Conservation (phyloP, 2,113 vertebrate species). For the Malaclemys terrapin region DNA sequence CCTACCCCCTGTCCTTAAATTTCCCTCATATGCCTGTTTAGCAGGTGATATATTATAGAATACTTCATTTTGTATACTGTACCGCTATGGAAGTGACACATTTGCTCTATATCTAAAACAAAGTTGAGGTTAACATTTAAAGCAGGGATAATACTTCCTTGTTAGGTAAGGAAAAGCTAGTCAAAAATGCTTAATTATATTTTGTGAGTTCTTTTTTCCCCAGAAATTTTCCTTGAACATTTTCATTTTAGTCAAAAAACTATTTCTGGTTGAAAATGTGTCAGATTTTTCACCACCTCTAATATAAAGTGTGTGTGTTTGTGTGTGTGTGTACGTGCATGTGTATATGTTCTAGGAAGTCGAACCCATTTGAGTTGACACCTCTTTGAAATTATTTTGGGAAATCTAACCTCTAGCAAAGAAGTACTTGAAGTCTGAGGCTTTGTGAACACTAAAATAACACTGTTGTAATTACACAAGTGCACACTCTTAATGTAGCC, state of each 20-base stretch:
- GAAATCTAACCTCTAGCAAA: background rate
- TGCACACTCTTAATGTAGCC: background rate
- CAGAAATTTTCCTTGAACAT: background rate
- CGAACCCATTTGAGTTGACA: background rate
- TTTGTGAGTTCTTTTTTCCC: background rate
- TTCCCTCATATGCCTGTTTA: background rate
- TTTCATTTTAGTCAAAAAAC: background rate
- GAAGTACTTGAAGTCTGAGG: background rate
- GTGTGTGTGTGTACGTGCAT: fast-evolving
- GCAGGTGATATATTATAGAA: background rate
- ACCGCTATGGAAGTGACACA: background rate
- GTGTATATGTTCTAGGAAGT: background rate
- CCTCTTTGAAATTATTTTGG: background rate
- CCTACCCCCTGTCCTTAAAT: background rate
- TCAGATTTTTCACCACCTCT: background rate
- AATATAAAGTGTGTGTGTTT: background rate
- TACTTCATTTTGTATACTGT: background rate
- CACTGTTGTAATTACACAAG: too few species aligned
- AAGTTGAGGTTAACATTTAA: background rate
- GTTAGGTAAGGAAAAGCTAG: background rate
- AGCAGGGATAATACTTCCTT: background rate
- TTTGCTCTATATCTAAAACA: background rate
- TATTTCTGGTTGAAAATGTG: background rate
- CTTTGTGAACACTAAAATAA: background rate
- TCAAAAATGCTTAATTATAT: background rate